Evolutionary conservation across 2,113 vertebrate genomes (phyloP).

Genomic region (Nematolebias whitei): DNA sequence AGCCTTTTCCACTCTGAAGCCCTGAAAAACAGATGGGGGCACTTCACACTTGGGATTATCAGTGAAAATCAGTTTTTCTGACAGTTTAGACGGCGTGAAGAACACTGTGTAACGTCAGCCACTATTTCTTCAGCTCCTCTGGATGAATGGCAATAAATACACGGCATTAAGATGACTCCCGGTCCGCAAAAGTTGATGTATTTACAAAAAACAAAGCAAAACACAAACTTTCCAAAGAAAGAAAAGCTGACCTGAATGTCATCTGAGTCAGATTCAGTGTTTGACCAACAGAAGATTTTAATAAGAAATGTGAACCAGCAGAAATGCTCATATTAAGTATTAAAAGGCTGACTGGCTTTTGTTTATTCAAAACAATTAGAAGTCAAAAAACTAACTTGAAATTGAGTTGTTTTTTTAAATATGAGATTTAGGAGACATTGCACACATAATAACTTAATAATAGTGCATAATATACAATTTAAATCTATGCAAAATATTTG

Average conservation of each 20-base stretch:
- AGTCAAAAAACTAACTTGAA: too few relatives aligned
- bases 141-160: background rate
- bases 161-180: background rate
- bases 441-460: too few relatives aligned
- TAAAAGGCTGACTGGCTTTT: too few relatives aligned
- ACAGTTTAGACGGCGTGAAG: conserved; percentile 1
- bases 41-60: conserved; percentile 1
- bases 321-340: background rate
- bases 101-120: background rate
- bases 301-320: background rate
- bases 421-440: too few relatives aligned
- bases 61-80: background rate
- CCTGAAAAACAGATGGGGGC: conserved; percentile 1
- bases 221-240: background rate
- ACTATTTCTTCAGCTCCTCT: background rate
- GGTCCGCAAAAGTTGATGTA: background rate
- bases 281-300: background rate
- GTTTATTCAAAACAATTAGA: too few relatives aligned
- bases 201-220: background rate
- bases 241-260: background rate
- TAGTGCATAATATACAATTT: background rate
- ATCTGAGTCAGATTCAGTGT: background rate
- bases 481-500: background rate
- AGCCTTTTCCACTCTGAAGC: background rate
- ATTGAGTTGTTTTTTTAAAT: too few relatives aligned